These are phyloP conservation scores for Platorchestia sp. DNA, from an alignment of 1,140 invertebrate species.

Conservation along the genomic window DNA sequence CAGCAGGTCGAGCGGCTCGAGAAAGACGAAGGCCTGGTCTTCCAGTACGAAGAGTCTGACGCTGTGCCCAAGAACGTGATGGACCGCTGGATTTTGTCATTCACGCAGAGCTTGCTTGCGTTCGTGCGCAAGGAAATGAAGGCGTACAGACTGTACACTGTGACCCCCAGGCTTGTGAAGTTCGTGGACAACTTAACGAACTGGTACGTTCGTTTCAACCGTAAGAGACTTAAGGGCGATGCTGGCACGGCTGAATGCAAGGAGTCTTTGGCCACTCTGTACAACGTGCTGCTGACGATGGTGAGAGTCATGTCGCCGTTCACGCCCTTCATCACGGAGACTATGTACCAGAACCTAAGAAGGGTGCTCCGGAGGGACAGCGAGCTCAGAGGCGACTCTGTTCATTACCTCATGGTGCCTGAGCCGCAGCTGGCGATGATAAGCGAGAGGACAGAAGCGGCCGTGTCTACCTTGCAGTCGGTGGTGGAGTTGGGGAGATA, in stretches of 20 bases:
- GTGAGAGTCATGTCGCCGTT: conserved; percentile 95
- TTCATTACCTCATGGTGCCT: conserved; percentile 93
- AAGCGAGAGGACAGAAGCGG: conserved; percentile 87
- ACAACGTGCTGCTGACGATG: conserved; percentile 90
- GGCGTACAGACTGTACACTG: conserved; percentile 94
- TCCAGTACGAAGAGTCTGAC: conserved; percentile 71
- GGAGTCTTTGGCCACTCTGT: conserved; percentile 89
- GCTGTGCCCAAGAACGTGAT: conserved; percentile 83
- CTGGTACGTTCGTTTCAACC: conserved; percentile 98
- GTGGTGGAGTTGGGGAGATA: conserved; percentile 95
- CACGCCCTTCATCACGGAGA: conserved; percentile 96
- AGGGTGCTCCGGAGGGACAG: conserved; percentile 62
- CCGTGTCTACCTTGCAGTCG: conserved; percentile 93
- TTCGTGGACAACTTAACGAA: conserved; percentile 99
- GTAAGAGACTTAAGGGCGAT: conserved; percentile 92
- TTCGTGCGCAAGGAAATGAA: conserved; percentile 95
- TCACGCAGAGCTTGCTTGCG: conserved; percentile 90
- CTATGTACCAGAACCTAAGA: conserved; percentile 87
- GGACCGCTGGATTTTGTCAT: conserved; percentile 98
- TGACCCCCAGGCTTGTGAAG: conserved; percentile 92
- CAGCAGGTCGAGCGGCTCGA: conserved; percentile 84
- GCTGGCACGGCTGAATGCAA: conserved; percentile 81
- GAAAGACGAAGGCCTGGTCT: conserved; percentile 75
- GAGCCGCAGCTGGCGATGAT: conserved; percentile 81
- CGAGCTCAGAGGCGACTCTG: conserved; percentile 75